phyloP scores from a whole-genome alignment of 2,113 vertebrate genomes.

The Crotalus tigris region DNA sequence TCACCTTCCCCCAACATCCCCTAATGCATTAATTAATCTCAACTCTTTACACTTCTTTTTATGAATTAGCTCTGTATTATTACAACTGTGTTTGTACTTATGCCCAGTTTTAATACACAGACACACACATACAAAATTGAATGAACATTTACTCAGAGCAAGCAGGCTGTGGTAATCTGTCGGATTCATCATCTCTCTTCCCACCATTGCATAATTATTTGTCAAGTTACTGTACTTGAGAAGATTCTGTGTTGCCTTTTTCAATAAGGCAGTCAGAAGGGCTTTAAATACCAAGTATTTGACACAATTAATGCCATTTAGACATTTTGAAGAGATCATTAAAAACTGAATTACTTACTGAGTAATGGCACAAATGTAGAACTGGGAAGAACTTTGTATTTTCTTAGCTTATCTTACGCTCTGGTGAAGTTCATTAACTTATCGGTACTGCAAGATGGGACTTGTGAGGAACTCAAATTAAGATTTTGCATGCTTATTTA shows the following conservation, averaged over 20 bases:
- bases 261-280: constrained; percentile 43
- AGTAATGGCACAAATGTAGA: constrained; percentile 44
- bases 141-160: constrained; percentile 45
- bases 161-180: constrained; percentile 21
- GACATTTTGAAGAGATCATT: constrained; percentile 44
- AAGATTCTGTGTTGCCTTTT: constrained; percentile 28
- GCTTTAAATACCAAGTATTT: constrained; percentile 47
- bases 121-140: constrained; percentile 34
- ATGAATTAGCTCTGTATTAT: constrained; percentile 19
- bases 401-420: constrained; percentile 49
- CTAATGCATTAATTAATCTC: constrained; percentile 46
- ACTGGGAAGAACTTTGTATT: constrained; percentile 30
- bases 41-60: constrained; percentile 18
- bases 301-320: constrained; percentile 42
- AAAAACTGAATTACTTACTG: constrained; percentile 49
- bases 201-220: constrained; percentile 21
- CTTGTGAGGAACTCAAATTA: constrained; percentile 53
- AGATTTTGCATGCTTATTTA: constrained; percentile 46
- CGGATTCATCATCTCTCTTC: constrained; percentile 16
- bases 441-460: constrained; percentile 35
- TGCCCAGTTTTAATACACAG: constrained; percentile 8
- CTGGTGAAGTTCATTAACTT: constrained; percentile 52
- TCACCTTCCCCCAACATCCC: neutral
- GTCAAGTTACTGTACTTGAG: constrained; percentile 19
- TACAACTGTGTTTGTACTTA: constrained; percentile 45